These are phyloP conservation scores for Eudyptes chrysolophus DNA, from an alignment of 2,113 vertebrate species.

Conservation along the genomic window DNA sequence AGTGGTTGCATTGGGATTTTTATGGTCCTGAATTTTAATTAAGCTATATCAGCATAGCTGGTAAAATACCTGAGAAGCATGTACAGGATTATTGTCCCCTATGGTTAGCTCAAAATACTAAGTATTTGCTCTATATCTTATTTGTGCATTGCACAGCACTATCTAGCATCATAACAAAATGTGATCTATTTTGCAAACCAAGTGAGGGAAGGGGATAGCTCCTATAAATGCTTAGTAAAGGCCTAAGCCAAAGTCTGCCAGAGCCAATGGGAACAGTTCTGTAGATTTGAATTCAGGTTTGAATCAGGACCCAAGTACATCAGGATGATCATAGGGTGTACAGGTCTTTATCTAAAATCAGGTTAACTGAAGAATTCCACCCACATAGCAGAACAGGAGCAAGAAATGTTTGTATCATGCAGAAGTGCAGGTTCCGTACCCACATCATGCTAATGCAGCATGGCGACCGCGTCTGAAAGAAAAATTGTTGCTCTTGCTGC, in stretches of 20 bases:
- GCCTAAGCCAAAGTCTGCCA: neutral
- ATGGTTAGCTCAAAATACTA: neutral
- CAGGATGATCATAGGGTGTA: neutral
- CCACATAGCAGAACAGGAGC: neutral
- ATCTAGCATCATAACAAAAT: neutral
- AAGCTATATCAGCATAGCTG: neutral
- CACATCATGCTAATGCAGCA: rapidly evolving
- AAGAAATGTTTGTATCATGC: neutral
- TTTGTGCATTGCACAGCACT: neutral
- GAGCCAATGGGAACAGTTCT: neutral
- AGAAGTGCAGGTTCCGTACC: neutral
- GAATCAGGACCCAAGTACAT: neutral
- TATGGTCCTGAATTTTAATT: slow-evolving; percentile 41
- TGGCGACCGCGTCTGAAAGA: neutral
- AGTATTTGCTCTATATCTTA: neutral
- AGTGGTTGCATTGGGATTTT: neutral
- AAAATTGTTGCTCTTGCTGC: neutral
- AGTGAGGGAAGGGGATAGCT: neutral
- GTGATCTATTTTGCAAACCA: neutral
- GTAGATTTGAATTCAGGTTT: neutral
- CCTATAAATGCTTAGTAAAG: neutral
- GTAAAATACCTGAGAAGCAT: neutral
- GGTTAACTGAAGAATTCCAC: neutral
- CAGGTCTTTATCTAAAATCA: neutral
- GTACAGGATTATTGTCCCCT: neutral